Conservation (phyloP, 2,113 vertebrate species). For the Sturnira hondurensis region DNA sequence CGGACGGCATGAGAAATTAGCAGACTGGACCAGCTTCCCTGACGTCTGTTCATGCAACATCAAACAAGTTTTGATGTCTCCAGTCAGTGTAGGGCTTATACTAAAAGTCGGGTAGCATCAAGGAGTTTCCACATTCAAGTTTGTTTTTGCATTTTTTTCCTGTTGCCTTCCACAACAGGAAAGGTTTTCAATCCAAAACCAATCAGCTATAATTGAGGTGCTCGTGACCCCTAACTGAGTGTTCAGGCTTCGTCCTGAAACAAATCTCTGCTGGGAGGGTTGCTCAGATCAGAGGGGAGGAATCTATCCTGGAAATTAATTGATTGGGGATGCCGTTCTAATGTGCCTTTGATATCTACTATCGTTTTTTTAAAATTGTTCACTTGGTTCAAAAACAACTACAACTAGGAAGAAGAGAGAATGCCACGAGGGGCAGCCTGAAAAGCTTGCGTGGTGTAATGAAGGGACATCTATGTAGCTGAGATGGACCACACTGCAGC, state of each 20-base stretch:
- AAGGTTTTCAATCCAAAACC: background rate
- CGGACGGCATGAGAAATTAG: background rate
- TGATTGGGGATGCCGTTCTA: background rate
- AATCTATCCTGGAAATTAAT: constrained; percentile 19
- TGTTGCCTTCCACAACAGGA: background rate
- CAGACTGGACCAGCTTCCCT: background rate
- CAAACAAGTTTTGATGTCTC: background rate
- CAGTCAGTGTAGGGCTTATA: background rate
- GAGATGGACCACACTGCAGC: background rate
- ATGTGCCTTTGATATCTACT: background rate
- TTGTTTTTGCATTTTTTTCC: background rate
- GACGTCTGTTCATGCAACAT: background rate
- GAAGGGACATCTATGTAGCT: background rate
- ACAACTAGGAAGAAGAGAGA: background rate
- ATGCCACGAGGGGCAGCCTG: background rate
- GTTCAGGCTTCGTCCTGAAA: background rate
- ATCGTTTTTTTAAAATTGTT: constrained; percentile 6
- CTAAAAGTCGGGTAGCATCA: background rate
- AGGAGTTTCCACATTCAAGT: background rate
- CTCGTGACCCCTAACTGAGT: background rate
- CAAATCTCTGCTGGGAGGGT: background rate
- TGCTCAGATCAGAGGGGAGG: background rate
- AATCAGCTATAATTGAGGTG: background rate
- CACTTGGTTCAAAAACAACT: background rate
- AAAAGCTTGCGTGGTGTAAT: background rate